Conservation (phyloP, 30 jellyfish, hydroid and myxozoan species). For the Aurelia coerulea region DNA sequence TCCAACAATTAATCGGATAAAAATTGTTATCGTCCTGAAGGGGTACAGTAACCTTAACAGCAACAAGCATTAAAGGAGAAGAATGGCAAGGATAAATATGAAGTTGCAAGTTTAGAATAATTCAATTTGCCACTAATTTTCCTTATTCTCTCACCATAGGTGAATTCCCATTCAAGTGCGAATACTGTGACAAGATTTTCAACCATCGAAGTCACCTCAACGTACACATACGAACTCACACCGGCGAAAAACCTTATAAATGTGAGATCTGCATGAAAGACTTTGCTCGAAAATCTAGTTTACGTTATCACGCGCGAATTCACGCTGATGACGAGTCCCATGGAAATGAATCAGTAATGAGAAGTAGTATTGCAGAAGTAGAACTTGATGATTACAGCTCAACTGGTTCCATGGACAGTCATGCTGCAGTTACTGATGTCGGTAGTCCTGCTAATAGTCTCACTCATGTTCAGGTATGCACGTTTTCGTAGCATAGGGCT, state of each 20-base stretch:
- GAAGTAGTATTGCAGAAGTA: conserved; percentile 25
- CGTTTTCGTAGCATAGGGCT: too few relatives aligned
- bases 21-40: too few relatives aligned
- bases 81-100: too few relatives aligned
- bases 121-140: too few relatives aligned
- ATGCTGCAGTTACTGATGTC: conserved; percentile 34
- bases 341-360: not conserved
- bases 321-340: conserved; percentile 58
- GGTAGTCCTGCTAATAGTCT: conserved; percentile 29
- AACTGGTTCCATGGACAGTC: conserved; percentile 57
- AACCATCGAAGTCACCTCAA: conserved; percentile 96
- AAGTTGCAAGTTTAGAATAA: too few relatives aligned
- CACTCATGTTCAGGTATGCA: too few relatives aligned
- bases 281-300: conserved; percentile 87
- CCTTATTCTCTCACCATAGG: conserved; percentile 44
- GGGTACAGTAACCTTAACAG: too few relatives aligned
- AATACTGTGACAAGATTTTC: conserved; percentile 84
- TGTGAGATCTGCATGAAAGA: conserved; percentile 86
- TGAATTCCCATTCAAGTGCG: conserved; percentile 91
- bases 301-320: conserved; percentile 83
- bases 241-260: conserved; percentile 93
- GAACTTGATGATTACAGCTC: conserved; percentile 60
- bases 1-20: too few relatives aligned
- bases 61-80: too few relatives aligned
- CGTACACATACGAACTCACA: conserved; percentile 93